Evolutionary conservation across 2,113 vertebrate species (phyloP), one percentile per base, ranked within the genome.

Genomic region (Arizona elegans): DNA sequence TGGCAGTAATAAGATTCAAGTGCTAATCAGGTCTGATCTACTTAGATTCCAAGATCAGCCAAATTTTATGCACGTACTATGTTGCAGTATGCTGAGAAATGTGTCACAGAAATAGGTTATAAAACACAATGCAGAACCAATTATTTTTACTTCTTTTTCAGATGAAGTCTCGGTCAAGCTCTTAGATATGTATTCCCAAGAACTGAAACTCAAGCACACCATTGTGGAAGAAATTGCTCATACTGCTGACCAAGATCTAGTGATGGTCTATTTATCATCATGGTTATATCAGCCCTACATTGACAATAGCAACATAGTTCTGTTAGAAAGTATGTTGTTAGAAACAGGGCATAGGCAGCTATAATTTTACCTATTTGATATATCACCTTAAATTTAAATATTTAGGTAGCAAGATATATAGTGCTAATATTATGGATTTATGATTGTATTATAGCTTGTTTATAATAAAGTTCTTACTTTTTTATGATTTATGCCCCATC

Each of bases 241-340:
- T 96, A 96, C 96, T 0, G 0, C 75, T 0, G 96, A 97, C 95
- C 96, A 95, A 5, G 97, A 99, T 96, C 98, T 99, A 59, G 89
- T 96, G 96, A 96, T 99, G 97, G 98, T 98, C 86, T 98, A 98
- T 96, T 96, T 99, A 91, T 99, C 99, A 0, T 98, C 98, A 0
- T 99, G 99, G 99, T 96, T 99, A 24, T 98, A 99, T 95, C 98
- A 99, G 97, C 99, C 99, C 3, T 99, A 98, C 54, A 95, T 98
- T 87, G 98, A 98, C 2, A 95, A 97, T 2, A 93, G 94, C 90
- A 97, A 95, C 96, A 97, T 96, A 92, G 96, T 99, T 26, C 96
- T 97, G 0, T 97, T 99, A 2, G 99, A 99, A 95, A 97, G 98
- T 89, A 97, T 99, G 98, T 97, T 99, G 93, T 97, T 99, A 58